Evolutionary conservation across 2,797 vertebrate species (phyloP).

Genomic region (Balearica regulorum): DNA sequence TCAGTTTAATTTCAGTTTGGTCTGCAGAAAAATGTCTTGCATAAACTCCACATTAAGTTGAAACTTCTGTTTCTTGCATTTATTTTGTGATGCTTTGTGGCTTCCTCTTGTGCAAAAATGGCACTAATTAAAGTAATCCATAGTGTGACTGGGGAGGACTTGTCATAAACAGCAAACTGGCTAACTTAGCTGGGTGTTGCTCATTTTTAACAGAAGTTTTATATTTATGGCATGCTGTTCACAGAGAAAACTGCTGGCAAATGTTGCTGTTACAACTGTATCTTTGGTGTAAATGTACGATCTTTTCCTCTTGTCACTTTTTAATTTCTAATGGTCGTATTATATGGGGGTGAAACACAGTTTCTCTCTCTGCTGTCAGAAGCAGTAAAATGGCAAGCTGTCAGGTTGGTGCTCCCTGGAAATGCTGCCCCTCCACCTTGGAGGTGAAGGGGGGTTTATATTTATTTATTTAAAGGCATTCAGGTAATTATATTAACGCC

Average conservation of each 20-base stretch:
- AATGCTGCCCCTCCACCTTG: neutral
- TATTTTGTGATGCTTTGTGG: neutral
- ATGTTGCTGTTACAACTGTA: neutral
- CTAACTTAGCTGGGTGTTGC: neutral
- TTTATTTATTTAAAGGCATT: neutral
- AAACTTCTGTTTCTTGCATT: neutral
- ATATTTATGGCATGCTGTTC: neutral
- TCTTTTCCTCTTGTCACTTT: neutral
- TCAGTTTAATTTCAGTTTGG: neutral
- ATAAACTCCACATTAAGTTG: neutral
- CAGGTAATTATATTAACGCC: neutral
- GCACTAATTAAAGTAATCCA: neutral
- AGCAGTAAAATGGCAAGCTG: neutral
- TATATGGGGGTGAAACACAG: neutral
- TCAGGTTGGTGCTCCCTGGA: neutral
- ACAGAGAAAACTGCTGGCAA: neutral
- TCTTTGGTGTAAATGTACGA: neutral
- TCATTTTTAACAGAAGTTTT: constrained; percentile 10
- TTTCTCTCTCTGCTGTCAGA: neutral
- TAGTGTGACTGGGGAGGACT: neutral
- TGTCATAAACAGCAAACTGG: neutral
- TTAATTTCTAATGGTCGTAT: neutral
- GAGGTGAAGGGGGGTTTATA: neutral
- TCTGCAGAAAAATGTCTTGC: neutral
- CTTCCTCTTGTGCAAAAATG: neutral